Evolutionary conservation across 1,140 invertebrate genomes (phyloP).

Genomic region (Cotesia typhae): DNA sequence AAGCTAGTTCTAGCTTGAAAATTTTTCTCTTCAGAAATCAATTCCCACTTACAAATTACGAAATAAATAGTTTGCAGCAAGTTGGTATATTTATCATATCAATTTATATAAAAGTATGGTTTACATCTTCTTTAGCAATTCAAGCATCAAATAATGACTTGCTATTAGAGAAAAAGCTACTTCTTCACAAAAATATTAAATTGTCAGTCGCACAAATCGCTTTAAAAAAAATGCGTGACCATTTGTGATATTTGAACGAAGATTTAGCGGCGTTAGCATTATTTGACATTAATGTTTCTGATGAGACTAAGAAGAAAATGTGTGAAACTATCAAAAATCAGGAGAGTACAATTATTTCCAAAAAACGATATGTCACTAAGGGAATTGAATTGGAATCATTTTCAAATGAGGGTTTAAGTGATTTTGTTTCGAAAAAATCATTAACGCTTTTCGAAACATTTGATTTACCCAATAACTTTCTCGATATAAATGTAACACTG

Average conservation of each 20-base stretch:
- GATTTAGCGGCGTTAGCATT: neutral
- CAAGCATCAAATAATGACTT: slow-evolving; percentile 38
- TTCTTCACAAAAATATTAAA: slow-evolving; percentile 28
- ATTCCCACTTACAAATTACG: slow-evolving; percentile 40
- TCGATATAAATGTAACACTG: neutral
- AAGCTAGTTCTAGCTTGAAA: slow-evolving; percentile 15
- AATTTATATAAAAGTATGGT: slow-evolving; percentile 39
- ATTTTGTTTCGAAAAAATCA: neutral
- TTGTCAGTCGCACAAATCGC: slow-evolving; percentile 16
- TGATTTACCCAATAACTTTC: neutral
- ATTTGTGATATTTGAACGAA: neutral
- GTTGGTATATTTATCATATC: slow-evolving; percentile 17
- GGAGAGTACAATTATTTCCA: neutral
- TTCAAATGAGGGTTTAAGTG: neutral
- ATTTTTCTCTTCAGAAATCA: slow-evolving; percentile 44
- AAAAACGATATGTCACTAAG: neutral
- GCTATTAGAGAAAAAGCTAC: slow-evolving; percentile 28
- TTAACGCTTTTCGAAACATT: slow-evolving; percentile 8
- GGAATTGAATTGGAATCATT: neutral
- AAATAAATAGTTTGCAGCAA: slow-evolving; percentile 36
- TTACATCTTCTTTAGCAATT: slow-evolving; percentile 24
- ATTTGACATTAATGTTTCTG: neutral
- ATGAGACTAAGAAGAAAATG: neutral
- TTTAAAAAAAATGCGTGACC: slow-evolving; percentile 25
- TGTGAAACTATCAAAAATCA: neutral